A percentile compares a stretch with the other conserved stretches of the same genome.
Evolutionary conservation across 1,140 invertebrate genomes (phyloP).

Genomic region (Pachypsylla venusta): DNA sequence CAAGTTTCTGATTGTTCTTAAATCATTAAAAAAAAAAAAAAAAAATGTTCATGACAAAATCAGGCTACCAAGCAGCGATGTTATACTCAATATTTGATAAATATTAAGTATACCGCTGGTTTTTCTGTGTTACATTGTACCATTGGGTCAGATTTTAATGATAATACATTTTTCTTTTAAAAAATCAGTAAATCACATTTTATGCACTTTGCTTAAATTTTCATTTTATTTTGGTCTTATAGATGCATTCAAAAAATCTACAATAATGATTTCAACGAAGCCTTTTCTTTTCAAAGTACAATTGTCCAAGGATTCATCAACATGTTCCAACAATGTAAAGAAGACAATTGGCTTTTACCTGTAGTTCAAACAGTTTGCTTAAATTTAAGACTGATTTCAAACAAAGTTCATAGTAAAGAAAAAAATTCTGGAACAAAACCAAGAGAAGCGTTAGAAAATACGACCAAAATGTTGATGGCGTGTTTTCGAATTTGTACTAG

Average conservation of each 20-base stretch:
- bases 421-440: conserved; percentile 39
- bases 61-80: not conserved
- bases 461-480: conserved; percentile 82
- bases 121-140: not conserved
- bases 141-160: not conserved
- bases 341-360: conserved; percentile 91
- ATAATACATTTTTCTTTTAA: not conserved
- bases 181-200: conserved; percentile 4
- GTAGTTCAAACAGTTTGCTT: conserved; percentile 78
- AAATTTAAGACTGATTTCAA: conserved; percentile 71
- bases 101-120: too few relatives aligned
- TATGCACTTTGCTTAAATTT: conserved; percentile 33
- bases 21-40: too few relatives aligned
- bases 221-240: too few relatives aligned
- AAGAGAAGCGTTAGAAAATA: conserved; percentile 77
- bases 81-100: not conserved
- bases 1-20: too few relatives aligned
- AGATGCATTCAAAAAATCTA: conserved; percentile 45
- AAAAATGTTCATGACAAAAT: not conserved
- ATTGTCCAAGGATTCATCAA: conserved; percentile 67
- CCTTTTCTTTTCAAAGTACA: conserved; percentile 61
- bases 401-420: conserved; percentile 50
- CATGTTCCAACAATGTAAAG: conserved; percentile 72
- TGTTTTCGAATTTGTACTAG: conserved; percentile 92
- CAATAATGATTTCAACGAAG: conserved; percentile 51